Conservation (phyloP, 2,888 invertebrate species). For the Apodemia duryi region DNA sequence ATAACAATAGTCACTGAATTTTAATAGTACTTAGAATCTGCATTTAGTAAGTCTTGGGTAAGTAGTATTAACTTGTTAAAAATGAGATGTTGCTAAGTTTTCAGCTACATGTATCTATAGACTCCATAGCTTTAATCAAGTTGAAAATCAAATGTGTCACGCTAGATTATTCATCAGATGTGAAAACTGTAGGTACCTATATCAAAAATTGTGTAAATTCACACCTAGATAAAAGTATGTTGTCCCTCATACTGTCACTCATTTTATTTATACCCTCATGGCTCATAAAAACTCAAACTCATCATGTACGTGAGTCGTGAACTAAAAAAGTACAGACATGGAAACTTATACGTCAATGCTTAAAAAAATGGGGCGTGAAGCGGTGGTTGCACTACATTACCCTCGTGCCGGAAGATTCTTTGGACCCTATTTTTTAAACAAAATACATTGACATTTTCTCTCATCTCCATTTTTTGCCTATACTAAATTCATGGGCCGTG, state of each 20-base stretch:
- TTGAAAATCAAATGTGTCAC: no score
- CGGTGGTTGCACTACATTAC: slow-evolving; percentile 58
- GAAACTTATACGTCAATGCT: slow-evolving; percentile 16
- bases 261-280: slow-evolving; percentile 11
- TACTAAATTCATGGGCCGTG: slow-evolving; percentile 60
- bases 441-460: slow-evolving; percentile 63
- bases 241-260: background rate
- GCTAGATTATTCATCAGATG: no score
- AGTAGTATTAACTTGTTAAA: no score
- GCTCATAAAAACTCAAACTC: slow-evolving; percentile 11
- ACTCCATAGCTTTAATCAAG: no score
- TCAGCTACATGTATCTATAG: no score
- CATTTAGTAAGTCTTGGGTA: no score
- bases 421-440: slow-evolving; percentile 48
- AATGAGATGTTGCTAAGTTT: no score
- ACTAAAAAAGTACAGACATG: slow-evolving; percentile 7
- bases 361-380: slow-evolving; percentile 41
- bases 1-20: no score
- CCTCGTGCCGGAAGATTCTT: slow-evolving; percentile 43
- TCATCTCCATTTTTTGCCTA: slow-evolving; percentile 69
- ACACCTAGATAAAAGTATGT: background rate
- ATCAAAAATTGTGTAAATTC: background rate
- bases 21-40: no score
- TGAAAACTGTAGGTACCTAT: no score
- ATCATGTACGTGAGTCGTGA: slow-evolving; percentile 10